Evolutionary conservation across 1,140 invertebrate species (phyloP).

Genomic region (Campoletis sonorensis): DNA sequence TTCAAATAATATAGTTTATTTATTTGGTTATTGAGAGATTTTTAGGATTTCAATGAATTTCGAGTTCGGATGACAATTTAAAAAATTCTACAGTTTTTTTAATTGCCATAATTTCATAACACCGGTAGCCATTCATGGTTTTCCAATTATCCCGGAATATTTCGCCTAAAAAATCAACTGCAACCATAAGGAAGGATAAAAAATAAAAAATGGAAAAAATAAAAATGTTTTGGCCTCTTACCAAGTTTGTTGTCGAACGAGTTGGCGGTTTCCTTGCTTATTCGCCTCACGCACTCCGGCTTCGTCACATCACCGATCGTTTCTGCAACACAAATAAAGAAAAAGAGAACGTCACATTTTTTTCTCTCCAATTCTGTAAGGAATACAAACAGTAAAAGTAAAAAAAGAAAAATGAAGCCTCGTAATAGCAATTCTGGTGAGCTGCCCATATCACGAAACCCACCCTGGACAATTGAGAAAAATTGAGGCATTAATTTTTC

Average conservation of each 20-base stretch:
- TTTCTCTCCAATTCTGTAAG: background rate
- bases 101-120: too few species aligned
- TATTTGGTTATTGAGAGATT: too few species aligned
- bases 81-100: background rate
- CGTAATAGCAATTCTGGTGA: background rate
- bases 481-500: slow-evolving; percentile 46
- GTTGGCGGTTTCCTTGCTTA: slow-evolving; percentile 46
- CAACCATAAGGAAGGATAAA: slow-evolving; percentile 16
- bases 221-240: slow-evolving; percentile 52
- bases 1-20: too few species aligned
- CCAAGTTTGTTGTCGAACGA: slow-evolving; percentile 57
- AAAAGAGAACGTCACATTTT: background rate
- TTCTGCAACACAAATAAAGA: slow-evolving; percentile 44
- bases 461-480: slow-evolving; percentile 55
- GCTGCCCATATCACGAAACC: slow-evolving; percentile 48
- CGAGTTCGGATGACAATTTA: background rate
- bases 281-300: slow-evolving; percentile 52
- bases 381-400: background rate
- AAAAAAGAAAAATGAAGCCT: background rate
- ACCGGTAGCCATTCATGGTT: too few species aligned
- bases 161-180: slow-evolving; percentile 38
- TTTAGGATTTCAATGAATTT: too few species aligned
- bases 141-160: background rate
- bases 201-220: slow-evolving; percentile 29
- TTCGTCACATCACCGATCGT: slow-evolving; percentile 41